Percentiles rank a stretch among this genome's conserved stretches.
phyloP scores from a whole-genome alignment of 2,113 vertebrate genomes.

The Gobiocypris rarus region DNA sequence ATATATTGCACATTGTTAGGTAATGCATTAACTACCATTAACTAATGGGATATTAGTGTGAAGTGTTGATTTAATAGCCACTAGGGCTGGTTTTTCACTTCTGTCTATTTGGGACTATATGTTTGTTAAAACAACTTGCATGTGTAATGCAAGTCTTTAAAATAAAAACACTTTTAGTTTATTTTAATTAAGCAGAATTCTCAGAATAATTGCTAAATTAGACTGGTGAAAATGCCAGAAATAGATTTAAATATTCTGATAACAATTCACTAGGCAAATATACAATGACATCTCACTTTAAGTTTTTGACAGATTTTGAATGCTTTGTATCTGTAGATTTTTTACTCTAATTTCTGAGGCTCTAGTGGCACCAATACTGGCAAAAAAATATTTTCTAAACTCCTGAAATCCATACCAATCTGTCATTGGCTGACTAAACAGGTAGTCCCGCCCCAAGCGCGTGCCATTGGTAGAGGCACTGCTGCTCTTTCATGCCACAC shows the following conservation, averaged over 20 bases:
- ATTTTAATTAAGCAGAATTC: neutral
- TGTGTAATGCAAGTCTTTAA: neutral
- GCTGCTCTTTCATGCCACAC: neutral
- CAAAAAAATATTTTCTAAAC: neutral
- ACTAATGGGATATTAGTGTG: too few species aligned
- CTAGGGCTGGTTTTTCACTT: neutral
- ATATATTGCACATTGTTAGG: too few species aligned
- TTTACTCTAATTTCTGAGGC: neutral
- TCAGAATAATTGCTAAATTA: neutral
- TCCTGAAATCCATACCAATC: neutral
- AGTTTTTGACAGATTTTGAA: neutral
- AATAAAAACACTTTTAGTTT: neutral
- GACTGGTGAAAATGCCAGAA: neutral
- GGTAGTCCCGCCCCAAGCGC: neutral
- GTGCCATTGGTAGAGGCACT: neutral
- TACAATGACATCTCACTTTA: neutral
- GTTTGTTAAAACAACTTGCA: neutral
- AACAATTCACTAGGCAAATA: neutral
- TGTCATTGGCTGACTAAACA: neutral
- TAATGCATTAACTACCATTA: too few species aligned
- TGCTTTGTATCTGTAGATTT: neutral
- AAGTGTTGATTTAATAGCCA: neutral
- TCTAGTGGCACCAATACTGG: neutral
- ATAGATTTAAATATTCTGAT: neutral
- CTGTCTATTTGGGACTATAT: neutral